Evolutionary conservation across 2,888 invertebrate genomes (phyloP).

Genomic region (Panzeria rudis): DNA sequence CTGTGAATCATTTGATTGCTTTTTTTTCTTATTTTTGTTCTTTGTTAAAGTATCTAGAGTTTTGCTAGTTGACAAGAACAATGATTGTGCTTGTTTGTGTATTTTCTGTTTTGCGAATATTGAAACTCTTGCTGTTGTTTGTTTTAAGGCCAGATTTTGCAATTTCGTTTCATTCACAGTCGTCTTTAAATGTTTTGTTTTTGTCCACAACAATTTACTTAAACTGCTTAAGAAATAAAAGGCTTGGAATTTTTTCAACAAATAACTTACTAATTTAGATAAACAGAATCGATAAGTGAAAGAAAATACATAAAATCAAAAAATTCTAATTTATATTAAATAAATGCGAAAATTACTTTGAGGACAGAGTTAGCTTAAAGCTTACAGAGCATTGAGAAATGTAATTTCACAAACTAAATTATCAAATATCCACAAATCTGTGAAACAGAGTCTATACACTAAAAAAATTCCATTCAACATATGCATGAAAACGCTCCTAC

Average conservation of each 20-base stretch:
- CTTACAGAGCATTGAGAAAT: background rate
- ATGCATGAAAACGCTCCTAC: too few species aligned
- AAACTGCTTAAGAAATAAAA: slow-evolving; percentile 11
- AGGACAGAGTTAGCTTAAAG: too few species aligned
- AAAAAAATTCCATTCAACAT: too few species aligned
- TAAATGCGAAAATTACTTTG: too few species aligned
- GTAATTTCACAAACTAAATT: background rate
- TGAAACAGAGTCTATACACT: too few species aligned
- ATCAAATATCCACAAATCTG: too few species aligned
- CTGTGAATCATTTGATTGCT: slow-evolving; percentile 51
- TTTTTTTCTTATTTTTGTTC: slow-evolving; percentile 17
- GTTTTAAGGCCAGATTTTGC: slow-evolving; percentile 19
- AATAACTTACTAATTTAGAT: background rate
- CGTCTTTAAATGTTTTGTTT: background rate
- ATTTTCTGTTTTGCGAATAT: background rate
- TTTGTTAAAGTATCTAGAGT: background rate
- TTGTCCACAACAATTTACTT: slow-evolving; percentile 14
- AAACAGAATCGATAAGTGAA: background rate
- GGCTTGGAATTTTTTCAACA: background rate
- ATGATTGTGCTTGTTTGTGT: background rate
- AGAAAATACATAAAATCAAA: too few species aligned
- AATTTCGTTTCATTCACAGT: slow-evolving; percentile 16
- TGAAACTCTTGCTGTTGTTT: background rate
- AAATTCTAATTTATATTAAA: too few species aligned
- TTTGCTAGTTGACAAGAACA: background rate